These are phyloP conservation scores for Tragelaphus strepsiceros DNA, from an alignment of 2,113 vertebrate species.

Conservation along the genomic window DNA sequence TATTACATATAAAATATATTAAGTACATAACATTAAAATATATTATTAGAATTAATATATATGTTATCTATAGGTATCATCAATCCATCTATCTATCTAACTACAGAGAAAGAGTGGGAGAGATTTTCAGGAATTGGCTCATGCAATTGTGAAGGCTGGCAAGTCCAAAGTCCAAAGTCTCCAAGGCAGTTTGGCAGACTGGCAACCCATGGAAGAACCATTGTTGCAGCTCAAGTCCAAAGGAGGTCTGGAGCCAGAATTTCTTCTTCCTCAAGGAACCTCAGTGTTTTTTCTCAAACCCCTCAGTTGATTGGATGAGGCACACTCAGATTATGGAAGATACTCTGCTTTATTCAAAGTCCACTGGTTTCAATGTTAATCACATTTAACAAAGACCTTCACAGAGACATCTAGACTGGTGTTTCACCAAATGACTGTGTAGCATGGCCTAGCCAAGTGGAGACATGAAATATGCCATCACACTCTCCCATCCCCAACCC, in stretches of 20 bases:
- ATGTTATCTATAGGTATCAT: neutral
- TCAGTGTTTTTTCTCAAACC: neutral
- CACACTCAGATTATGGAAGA: too few relatives aligned
- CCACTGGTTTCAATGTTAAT: neutral
- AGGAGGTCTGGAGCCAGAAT: neutral
- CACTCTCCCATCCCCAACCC: neutral
- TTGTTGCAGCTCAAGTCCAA: neutral
- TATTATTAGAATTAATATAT: neutral
- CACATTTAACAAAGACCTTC: neutral
- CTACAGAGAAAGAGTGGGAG: neutral
- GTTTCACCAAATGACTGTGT: neutral
- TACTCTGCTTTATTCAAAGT: neutral
- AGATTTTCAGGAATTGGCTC: neutral
- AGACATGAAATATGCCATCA: neutral
- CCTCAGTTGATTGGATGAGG: neutral
- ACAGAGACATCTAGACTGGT: neutral
- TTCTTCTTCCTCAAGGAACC: neutral
- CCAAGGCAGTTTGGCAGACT: neutral
- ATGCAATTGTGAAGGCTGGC: accelerated
- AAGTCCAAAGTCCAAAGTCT: neutral
- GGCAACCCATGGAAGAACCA: neutral
- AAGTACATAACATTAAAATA: neutral
- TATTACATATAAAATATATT: neutral
- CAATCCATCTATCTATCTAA: neutral
- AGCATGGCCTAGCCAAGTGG: neutral